Evolutionary conservation across 2,888 invertebrate genomes (phyloP).

Genomic region (Platycnemis pennipes): DNA sequence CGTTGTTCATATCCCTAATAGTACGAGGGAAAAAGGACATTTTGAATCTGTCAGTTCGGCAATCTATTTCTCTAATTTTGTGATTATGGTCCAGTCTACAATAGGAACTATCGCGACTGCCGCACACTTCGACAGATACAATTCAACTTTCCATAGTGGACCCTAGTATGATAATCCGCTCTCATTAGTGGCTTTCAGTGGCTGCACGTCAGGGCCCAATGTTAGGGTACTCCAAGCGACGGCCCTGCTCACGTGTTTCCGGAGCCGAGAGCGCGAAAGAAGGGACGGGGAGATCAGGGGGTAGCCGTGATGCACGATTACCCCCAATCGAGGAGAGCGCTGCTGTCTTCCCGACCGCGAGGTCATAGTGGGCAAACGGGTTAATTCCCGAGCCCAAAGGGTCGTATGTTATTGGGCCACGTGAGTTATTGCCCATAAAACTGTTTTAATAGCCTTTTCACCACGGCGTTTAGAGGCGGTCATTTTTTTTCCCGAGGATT

Average conservation of each 20-base stretch:
- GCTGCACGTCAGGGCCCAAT: too few species aligned
- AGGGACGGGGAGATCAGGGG: neutral
- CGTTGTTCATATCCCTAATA: too few species aligned
- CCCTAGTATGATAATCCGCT: too few species aligned
- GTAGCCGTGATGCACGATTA: neutral
- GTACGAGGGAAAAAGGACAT: too few species aligned
- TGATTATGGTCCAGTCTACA: too few species aligned
- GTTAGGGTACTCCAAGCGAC: too few species aligned
- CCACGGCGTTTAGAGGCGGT: neutral
- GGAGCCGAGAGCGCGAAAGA: neutral
- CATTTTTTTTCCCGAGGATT: neutral
- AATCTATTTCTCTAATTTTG: too few species aligned
- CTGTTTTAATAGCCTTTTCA: slow-evolving; percentile 8
- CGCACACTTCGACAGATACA: too few species aligned
- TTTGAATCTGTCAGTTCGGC: too few species aligned
- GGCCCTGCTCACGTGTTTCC: neutral
- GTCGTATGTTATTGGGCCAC: neutral
- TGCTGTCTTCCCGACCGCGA: neutral
- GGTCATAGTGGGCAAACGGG: neutral
- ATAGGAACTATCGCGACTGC: too few species aligned
- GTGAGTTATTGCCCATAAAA: slow-evolving; percentile 5
- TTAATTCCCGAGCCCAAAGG: slow-evolving; percentile 8
- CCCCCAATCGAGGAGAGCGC: neutral
- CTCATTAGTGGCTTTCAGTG: too few species aligned
- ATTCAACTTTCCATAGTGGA: too few species aligned